phyloP scores from a whole-genome alignment of 2,888 invertebrate species.

The Ptychoptera contaminata region DNA sequence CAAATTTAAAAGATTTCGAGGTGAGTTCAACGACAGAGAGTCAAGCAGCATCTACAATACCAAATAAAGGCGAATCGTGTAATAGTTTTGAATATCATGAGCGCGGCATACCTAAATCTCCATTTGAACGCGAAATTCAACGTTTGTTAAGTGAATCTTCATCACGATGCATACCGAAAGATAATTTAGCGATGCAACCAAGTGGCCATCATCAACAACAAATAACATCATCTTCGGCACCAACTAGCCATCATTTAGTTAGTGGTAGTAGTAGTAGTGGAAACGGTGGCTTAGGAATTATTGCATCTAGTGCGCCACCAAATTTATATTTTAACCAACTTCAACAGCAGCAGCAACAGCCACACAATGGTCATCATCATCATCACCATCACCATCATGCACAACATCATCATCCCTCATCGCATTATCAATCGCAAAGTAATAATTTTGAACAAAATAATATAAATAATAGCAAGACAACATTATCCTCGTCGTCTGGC shows the following conservation, averaged over 20 bases:
- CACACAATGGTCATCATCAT: neutral
- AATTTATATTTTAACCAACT: too few species aligned
- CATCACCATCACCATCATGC: conserved; percentile 3
- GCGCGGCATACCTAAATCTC: conserved; percentile 30
- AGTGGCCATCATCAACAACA: conserved; percentile 1
- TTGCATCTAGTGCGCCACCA: too few species aligned
- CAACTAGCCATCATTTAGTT: too few species aligned
- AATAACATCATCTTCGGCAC: conserved; percentile 1
- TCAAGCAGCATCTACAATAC: conserved; percentile 41
- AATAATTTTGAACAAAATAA: too few species aligned
- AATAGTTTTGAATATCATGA: conserved; percentile 46
- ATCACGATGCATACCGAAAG: conserved; percentile 7
- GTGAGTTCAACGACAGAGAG: conserved; percentile 32
- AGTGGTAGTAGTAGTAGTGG: too few species aligned
- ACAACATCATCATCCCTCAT: too few species aligned
- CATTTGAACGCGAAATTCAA: conserved; percentile 67
- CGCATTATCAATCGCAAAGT: too few species aligned
- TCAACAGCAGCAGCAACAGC: neutral
- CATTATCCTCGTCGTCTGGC: too few species aligned
- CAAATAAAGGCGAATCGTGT: conserved; percentile 44
- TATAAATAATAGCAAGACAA: too few species aligned
- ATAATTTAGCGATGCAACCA: neutral
- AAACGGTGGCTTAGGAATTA: too few species aligned
- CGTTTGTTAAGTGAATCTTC: conserved; percentile 51
- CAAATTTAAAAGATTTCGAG: conserved; percentile 28